Evolutionary conservation across 1,140 invertebrate species (phyloP).

Genomic region (Drosophila nigrodunni): DNA sequence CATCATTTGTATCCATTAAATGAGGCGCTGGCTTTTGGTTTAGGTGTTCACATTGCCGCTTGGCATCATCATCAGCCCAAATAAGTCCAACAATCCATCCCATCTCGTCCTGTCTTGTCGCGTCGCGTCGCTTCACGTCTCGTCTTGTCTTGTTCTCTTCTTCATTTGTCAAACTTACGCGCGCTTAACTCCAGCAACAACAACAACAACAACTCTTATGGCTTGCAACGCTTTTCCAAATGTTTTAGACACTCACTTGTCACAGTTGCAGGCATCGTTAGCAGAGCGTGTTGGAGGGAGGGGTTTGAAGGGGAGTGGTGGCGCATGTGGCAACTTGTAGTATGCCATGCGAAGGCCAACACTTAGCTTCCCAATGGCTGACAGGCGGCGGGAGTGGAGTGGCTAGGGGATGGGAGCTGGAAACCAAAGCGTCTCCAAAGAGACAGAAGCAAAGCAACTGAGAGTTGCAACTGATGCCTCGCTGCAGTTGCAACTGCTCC

Average conservation of each 20-base stretch:
- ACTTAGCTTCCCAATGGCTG: constrained; percentile 23
- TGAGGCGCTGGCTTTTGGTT: constrained; percentile 50
- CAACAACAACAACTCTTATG: constrained; percentile 30
- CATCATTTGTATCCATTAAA: constrained; percentile 80
- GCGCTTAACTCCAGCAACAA: constrained; percentile 47
- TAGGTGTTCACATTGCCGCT: constrained; percentile 52
- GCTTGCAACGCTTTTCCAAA: constrained; percentile 55
- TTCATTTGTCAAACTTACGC: constrained; percentile 80
- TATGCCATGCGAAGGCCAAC: constrained; percentile 48
- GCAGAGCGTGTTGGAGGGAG: neutral
- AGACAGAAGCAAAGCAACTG: constrained; percentile 15
- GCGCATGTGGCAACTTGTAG: constrained; percentile 21
- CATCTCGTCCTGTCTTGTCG: neutral
- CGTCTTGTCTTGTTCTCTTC: constrained; percentile 48
- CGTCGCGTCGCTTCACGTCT: neutral
- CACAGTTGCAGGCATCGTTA: constrained; percentile 3
- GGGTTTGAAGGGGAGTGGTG: neutral
- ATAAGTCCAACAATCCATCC: constrained; percentile 21
- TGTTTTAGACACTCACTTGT: constrained; percentile 39
- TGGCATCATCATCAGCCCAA: constrained; percentile 59
- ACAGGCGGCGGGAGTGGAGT: no score
- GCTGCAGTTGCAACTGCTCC: constrained; percentile 44
- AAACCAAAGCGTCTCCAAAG: constrained; percentile 40
- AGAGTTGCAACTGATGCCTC: constrained; percentile 18
- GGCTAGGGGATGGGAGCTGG: neutral